Evolutionary conservation across 2,113 vertebrate genomes (phyloP), one percentile per base, ranked within the genome.

Genomic region (Geococcyx californianus): DNA sequence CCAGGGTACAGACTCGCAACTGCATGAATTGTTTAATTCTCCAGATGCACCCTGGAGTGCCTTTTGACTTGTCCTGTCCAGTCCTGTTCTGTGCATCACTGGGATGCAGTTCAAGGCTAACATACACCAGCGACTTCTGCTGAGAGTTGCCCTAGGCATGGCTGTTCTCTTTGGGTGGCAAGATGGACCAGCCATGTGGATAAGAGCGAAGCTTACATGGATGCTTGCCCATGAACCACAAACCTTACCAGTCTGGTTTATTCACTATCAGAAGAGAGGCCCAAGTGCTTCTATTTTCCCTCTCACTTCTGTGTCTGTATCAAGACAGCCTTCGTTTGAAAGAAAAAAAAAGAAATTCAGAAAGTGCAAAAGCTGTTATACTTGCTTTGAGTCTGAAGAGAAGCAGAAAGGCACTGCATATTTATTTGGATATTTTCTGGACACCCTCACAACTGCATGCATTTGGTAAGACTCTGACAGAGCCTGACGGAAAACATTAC

Each of bases 51-150:
- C 15, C 13, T 47, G 58, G 21, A 4, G 13, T 52, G 1, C 0
- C 29, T 87, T 91, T 91, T 69, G 34, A 40, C n/a, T 10, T 87
- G 6, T 63, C 67, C 33, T 36, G 13, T 69, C 63, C 29, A 51
- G 34, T 68, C 31, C 44, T 77, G 55, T 60, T 26, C 59, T 3
- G 3, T 25, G 9, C 38, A 62, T 70, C 3, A 0, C 25, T 1
- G 1, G 36, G 19, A 10, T 6, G 26, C 47, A 17, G 33, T 60
- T 89, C 25, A 74, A 89, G 34, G 38, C 21, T 76, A 73, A 21
- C 2, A 36, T 3, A n/a, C 10, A 24, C 7, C 40, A 54, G 28
- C 1, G 7, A 62, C 28, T 0, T 0, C 21, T 87, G 56, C 52
- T 68, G 23, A 67, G 64, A 81, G 23, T 26, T 54, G 45, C 31